phyloP scores from a whole-genome alignment of 1,140 invertebrate species.

The Patella vulgata region DNA sequence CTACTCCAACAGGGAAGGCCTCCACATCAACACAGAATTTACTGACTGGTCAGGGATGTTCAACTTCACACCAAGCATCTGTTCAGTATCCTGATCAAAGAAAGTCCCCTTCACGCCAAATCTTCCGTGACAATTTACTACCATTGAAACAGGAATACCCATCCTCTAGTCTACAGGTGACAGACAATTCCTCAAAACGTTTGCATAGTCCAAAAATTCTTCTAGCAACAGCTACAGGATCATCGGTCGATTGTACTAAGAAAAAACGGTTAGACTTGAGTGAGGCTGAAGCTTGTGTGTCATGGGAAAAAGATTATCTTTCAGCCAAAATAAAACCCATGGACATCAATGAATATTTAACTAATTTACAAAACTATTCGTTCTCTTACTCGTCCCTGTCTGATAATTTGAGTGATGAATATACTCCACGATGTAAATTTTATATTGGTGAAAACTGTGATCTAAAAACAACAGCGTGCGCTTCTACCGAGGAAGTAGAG shows the following conservation, averaged over 20 bases:
- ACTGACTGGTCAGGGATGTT: neutral
- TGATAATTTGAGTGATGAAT: constrained; percentile 3
- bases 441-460: constrained; percentile 24
- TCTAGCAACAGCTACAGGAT: constrained; percentile 30
- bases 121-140: constrained; percentile 27
- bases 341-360: too few species aligned
- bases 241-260: constrained; percentile 25
- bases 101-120: constrained; percentile 9
- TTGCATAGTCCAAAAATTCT: constrained; percentile 58
- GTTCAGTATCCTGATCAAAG: neutral
- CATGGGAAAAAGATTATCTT: constrained; percentile 20
- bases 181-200: constrained; percentile 4
- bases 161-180: neutral
- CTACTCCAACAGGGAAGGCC: too few species aligned
- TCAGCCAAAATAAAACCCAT: too few species aligned
- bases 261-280: constrained; percentile 45
- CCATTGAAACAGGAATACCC: constrained; percentile 15
- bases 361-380: too few species aligned
- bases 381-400: constrained; percentile 1
- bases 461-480: too few species aligned
- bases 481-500: too few species aligned
- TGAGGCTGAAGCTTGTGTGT: constrained; percentile 4
- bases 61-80: neutral
- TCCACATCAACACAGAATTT: neutral
- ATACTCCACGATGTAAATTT: constrained; percentile 48